phyloP scores from a whole-genome alignment of 2,888 invertebrate genomes.

The Drosophila mettleri region DNA sequence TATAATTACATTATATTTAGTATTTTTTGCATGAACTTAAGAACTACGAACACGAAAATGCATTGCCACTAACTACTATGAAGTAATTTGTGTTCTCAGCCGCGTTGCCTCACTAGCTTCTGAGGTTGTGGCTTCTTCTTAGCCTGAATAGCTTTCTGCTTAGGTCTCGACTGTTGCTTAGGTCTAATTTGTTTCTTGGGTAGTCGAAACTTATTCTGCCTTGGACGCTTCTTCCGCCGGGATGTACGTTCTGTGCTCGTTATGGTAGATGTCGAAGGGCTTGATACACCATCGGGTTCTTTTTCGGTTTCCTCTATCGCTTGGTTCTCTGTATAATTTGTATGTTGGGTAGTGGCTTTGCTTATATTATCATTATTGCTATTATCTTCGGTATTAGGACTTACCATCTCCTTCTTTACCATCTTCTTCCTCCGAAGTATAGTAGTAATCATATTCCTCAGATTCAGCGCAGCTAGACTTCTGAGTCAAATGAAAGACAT shows the following conservation, averaged over 20 bases:
- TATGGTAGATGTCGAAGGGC: not conserved
- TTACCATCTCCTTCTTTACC: not conserved
- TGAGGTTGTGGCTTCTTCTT: not conserved
- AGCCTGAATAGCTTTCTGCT: not conserved
- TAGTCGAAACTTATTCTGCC: too few relatives aligned
- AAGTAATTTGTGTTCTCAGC: not conserved
- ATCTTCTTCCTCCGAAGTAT: not conserved
- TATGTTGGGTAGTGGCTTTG: not conserved
- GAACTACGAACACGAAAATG: not conserved
- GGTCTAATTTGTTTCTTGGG: not conserved
- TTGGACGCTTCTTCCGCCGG: not conserved
- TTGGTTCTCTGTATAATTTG: not conserved
- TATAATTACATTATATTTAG: slow-evolving; percentile 20
- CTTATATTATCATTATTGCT: not conserved
- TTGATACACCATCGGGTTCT: not conserved
- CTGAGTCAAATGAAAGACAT: slow-evolving; percentile 10
- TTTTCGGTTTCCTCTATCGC: not conserved
- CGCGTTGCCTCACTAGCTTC: not conserved
- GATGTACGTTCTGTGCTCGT: not conserved
- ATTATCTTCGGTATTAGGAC: not conserved
- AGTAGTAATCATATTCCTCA: not conserved
- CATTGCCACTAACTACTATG: not conserved
- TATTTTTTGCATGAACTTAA: slow-evolving; percentile 19
- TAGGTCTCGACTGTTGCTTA: not conserved
- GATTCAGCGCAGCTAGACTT: not conserved